Evolutionary conservation across 37 sponge, comb jelly and placozoan genomes (phyloP).

Genomic region (Hexactinellida sp.): DNA sequence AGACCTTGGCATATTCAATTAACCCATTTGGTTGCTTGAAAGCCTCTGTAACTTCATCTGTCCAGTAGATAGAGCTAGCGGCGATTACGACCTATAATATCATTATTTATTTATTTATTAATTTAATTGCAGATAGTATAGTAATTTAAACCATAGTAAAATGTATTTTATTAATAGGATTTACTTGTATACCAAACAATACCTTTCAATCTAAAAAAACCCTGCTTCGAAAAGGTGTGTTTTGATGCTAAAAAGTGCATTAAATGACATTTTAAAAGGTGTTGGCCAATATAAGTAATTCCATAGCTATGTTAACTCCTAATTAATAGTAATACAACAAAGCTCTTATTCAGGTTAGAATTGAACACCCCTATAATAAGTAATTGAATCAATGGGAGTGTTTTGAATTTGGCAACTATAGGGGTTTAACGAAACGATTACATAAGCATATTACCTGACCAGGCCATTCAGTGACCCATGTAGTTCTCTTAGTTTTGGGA

Average conservation of each 20-base stretch:
- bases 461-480: conserved; percentile 95
- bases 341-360: background rate
- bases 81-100: conserved; percentile 53
- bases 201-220: too few relatives aligned
- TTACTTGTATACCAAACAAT: too few relatives aligned
- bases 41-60: conserved; percentile 67
- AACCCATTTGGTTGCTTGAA: conserved; percentile 35
- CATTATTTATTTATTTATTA: background rate
- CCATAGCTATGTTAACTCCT: too few relatives aligned
- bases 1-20: conserved; percentile 25
- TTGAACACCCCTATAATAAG: too few relatives aligned
- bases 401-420: too few relatives aligned
- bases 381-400: too few relatives aligned
- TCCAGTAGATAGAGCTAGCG: conserved; percentile 84
- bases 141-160: too few relatives aligned
- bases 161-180: too few relatives aligned
- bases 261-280: too few relatives aligned
- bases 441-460: conserved; percentile 51
- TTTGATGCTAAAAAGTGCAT: too few relatives aligned
- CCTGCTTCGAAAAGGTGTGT: background rate
- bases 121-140: background rate
- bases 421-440: too few relatives aligned
- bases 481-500: conserved; percentile 32
- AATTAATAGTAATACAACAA: background rate
- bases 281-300: too few relatives aligned